Percentiles rank a stretch among this genome's conserved stretches.
Evolutionary conservation across 2,113 vertebrate genomes (phyloP).

Genomic region (Piprites chloris): DNA sequence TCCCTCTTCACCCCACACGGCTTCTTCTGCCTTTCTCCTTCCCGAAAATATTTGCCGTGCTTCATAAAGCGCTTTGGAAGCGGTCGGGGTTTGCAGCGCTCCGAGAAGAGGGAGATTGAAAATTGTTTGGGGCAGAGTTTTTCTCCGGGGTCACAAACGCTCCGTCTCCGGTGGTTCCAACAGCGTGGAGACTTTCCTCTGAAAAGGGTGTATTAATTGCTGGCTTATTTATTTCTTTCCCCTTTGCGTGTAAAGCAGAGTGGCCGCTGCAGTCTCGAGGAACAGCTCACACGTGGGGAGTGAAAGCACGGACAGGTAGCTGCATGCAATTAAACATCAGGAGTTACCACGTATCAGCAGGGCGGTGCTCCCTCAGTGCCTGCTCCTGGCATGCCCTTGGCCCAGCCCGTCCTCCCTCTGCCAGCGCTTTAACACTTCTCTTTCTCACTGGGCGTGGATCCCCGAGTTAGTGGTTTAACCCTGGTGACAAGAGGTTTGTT

Average conservation of each 20-base stretch:
- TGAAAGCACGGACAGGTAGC: not conserved
- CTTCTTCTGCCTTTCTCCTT: not conserved
- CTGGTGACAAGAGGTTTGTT: not conserved
- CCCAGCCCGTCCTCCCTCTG: not conserved
- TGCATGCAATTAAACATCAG: rapidly evolving
- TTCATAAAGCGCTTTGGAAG: not conserved
- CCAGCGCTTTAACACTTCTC: rapidly evolving
- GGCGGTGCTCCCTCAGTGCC: not conserved
- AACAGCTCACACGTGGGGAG: rapidly evolving
- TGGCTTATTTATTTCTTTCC: not conserved
- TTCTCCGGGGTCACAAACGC: not conserved
- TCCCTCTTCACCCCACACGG: not conserved
- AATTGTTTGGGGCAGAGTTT: not conserved
- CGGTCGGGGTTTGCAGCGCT: rapidly evolving
- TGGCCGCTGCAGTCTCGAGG: not conserved
- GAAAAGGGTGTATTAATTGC: not conserved
- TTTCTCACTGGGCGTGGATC: not conserved
- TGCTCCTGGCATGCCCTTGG: not conserved
- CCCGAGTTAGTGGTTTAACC: not conserved
- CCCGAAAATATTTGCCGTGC: not conserved
- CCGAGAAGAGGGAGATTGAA: not conserved
- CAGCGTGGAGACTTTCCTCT: not conserved
- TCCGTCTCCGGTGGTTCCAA: not conserved
- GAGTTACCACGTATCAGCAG: not conserved
- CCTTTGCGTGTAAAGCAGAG: not conserved